These are phyloP conservation scores for Vollenhovia emeryi DNA, from an alignment of 1,140 invertebrate species.

Conservation along the genomic window DNA sequence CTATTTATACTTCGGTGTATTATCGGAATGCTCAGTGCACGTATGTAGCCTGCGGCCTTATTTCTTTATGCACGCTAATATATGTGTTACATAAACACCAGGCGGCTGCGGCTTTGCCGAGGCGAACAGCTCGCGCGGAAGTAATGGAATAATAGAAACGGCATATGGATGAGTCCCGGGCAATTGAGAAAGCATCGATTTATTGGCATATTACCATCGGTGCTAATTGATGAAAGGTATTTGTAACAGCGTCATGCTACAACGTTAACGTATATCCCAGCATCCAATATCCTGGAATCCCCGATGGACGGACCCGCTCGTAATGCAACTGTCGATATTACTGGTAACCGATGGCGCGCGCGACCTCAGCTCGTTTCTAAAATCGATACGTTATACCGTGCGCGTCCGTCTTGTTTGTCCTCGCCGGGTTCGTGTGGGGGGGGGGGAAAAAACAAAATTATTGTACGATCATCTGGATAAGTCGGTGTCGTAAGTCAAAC, in stretches of 20 bases:
- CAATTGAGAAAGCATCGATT: slow-evolving; percentile 53
- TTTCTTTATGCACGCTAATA: background rate
- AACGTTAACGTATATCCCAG: slow-evolving; percentile 50
- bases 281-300: slow-evolving; percentile 64
- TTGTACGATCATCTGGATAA: background rate
- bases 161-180: background rate
- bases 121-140: slow-evolving; percentile 15
- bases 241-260: slow-evolving; percentile 39
- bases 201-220: slow-evolving; percentile 63
- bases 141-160: slow-evolving; percentile 56
- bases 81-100: background rate
- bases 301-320: slow-evolving; percentile 38
- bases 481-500: background rate
- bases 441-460: slow-evolving; percentile 13
- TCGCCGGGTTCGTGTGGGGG: slow-evolving; percentile 18
- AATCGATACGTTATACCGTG: slow-evolving; percentile 75
- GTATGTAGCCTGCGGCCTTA: background rate
- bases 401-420: slow-evolving; percentile 52
- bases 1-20: background rate
- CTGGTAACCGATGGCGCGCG: slow-evolving; percentile 66
- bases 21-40: background rate
- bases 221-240: slow-evolving; percentile 69
- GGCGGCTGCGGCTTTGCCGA: background rate
- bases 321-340: slow-evolving; percentile 76
- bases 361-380: slow-evolving; percentile 71